phyloP scores from a whole-genome alignment of 53 echinoderm and acorn worm genomes.

The Crossaster papposus region DNA sequence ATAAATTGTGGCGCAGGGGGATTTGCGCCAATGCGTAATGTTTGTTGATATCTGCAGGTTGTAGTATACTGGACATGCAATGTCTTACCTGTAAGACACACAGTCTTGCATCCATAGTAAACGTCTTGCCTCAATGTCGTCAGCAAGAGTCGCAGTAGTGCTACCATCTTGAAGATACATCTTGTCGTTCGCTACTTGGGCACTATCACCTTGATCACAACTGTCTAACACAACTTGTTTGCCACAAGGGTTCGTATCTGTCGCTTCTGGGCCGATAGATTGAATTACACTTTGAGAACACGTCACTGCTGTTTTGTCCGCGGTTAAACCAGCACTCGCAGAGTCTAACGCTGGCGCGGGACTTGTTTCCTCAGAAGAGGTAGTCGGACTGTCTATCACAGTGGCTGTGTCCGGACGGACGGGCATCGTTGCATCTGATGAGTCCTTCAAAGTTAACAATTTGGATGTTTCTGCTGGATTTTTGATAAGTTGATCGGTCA shows the following conservation, averaged over 20 bases:
- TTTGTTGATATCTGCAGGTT: not conserved
- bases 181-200: not conserved
- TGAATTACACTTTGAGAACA: not conserved
- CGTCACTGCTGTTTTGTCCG: not conserved
- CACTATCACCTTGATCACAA: not conserved
- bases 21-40: no score
- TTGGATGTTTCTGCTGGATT: not conserved
- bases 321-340: not conserved
- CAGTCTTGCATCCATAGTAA: constrained; percentile 78
- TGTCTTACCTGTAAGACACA: constrained; percentile 70
- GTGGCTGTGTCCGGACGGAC: not conserved
- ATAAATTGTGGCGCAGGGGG: no score
- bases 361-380: not conserved
- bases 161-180: not conserved
- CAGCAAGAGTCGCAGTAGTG: not conserved
- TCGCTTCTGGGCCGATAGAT: not conserved
- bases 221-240: not conserved
- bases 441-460: not conserved
- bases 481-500: not conserved
- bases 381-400: not conserved
- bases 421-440: not conserved
- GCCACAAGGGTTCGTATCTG: not conserved
- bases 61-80: constrained; percentile 1
- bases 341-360: not conserved
- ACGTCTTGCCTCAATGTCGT: constrained; percentile 63